Evolutionary conservation across 2,888 invertebrate species (phyloP).

Genomic region (Chymomyza procnemis): DNA sequence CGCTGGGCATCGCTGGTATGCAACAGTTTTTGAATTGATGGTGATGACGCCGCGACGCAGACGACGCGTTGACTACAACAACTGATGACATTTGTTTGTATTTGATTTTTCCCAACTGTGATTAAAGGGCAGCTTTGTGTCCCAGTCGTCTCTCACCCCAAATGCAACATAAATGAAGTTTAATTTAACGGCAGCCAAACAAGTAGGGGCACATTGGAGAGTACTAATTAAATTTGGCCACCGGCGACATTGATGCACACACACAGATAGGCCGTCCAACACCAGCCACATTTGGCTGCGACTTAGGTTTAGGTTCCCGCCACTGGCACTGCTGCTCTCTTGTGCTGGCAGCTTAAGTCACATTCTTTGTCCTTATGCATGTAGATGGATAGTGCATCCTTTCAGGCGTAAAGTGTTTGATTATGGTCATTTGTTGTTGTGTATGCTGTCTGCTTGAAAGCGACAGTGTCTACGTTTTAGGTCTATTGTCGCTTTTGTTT

Average conservation of each 20-base stretch:
- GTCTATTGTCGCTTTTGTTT: slow-evolving; percentile 20
- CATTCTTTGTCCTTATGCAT: neutral
- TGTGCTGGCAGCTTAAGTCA: neutral
- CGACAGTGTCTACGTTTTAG: slow-evolving; percentile 4
- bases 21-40: slow-evolving; percentile 58
- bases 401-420: slow-evolving; percentile 75
- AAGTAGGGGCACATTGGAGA: slow-evolving; percentile 34
- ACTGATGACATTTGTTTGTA: slow-evolving; percentile 61
- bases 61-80: slow-evolving; percentile 13
- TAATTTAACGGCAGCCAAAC: slow-evolving; percentile 49
- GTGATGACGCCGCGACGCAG: slow-evolving; percentile 4
- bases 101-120: slow-evolving; percentile 65
- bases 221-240: slow-evolving; percentile 64
- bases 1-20: slow-evolving; percentile 40
- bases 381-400: slow-evolving; percentile 45
- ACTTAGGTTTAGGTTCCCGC: neutral
- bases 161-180: slow-evolving; percentile 42
- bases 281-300: neutral
- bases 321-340: too few relatives aligned
- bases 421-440: slow-evolving; percentile 73
- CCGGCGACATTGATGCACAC: slow-evolving; percentile 53
- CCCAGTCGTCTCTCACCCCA: slow-evolving; percentile 26
- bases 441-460: slow-evolving; percentile 8
- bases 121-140: slow-evolving; percentile 53
- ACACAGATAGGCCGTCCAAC: slow-evolving; percentile 22